These are phyloP conservation scores for Drosophila kurseongensis DNA, from an alignment of 1,140 invertebrate genomes.

Conservation along the genomic window DNA sequence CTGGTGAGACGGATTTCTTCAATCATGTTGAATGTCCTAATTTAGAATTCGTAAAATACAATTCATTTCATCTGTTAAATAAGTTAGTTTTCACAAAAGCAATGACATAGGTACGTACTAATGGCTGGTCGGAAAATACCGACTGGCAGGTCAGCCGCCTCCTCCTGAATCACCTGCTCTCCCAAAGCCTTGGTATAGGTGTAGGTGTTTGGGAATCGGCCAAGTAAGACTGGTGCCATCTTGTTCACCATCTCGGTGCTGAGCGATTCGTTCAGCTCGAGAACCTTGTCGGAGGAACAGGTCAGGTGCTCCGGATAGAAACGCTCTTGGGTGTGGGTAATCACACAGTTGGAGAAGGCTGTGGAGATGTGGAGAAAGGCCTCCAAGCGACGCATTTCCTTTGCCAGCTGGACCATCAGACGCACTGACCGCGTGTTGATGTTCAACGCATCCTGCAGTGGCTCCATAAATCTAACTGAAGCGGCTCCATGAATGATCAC, in stretches of 20 bases:
- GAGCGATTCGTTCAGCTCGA: slow-evolving; percentile 84
- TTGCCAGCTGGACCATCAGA: slow-evolving; percentile 85
- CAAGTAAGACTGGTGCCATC: slow-evolving; percentile 88
- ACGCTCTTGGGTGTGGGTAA: slow-evolving; percentile 87
- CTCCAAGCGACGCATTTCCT: slow-evolving; percentile 89
- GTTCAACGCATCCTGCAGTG: slow-evolving; percentile 87
- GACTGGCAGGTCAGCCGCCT: slow-evolving; percentile 88
- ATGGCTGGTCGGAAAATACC: slow-evolving; percentile 90
- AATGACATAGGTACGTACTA: slow-evolving; percentile 76
- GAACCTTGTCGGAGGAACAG: slow-evolving; percentile 88
- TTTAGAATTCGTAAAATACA: too few species aligned
- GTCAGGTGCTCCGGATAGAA: slow-evolving; percentile 88
- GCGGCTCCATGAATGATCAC: slow-evolving; percentile 94
- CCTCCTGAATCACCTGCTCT: slow-evolving; percentile 89
- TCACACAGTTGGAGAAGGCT: slow-evolving; percentile 89
- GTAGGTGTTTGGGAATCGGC: slow-evolving; percentile 92
- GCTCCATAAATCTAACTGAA: slow-evolving; percentile 92
- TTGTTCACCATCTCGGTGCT: slow-evolving; percentile 86
- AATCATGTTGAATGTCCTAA: too few species aligned
- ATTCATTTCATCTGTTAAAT: too few species aligned
- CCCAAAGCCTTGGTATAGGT: slow-evolving; percentile 92
- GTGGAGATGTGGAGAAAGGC: slow-evolving; percentile 89
- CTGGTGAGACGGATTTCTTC: too few species aligned
- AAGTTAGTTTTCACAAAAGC: too few species aligned
- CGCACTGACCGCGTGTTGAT: slow-evolving; percentile 88